Evolutionary conservation across 1,140 invertebrate species (phyloP), one percentile per base, ranked within the genome.

Genomic region (Armadillidium nasatum): DNA sequence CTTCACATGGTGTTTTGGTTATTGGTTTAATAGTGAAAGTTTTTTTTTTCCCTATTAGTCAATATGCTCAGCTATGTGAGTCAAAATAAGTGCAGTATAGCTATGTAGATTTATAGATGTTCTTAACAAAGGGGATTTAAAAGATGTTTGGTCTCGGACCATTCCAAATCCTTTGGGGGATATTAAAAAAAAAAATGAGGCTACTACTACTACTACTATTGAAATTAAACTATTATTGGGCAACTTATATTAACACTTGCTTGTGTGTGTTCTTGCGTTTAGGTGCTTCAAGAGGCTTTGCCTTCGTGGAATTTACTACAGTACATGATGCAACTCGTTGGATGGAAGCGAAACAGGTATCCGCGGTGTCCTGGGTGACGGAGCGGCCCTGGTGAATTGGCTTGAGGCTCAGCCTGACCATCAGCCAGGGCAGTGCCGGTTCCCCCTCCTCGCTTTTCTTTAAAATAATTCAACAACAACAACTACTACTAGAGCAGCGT

Each of bases 311-410:
- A 89, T 97, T 97, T 91, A 88, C 90, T 86, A 91, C 91, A 85
- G 88, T 93, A 84, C 89, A 90, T 85, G 94, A 95, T 88, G 93
- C 95, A 82, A 89, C 90, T 85, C 89, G 89, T 83, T 95, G 94
- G 93, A 96, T 97, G 91, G 93, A 95, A 85, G 89, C 90, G 86
- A 95, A 93, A 89, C 91, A 96, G 91, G 94, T 95, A 92, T 82
- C 82, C 80, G 50, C 75, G 80, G 50, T 60, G 50, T 60, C 50
- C 50, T 60, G 50, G 50, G 50, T 60, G 50, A 60, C 50, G 50
- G 50, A 60, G 50, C 50, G 19, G 50, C 50, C 50, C 50, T 60
- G 50, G 50, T 60, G 19, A 60, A 15, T 60, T 13, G 50, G 74
- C 76, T 72, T 54, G 74, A 74, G 79, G 73, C 79, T 71, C 70